Evolutionary conservation across 1,140 invertebrate genomes (phyloP), one percentile per base, ranked within the genome.

Genomic region (Lucilia sericata): DNA sequence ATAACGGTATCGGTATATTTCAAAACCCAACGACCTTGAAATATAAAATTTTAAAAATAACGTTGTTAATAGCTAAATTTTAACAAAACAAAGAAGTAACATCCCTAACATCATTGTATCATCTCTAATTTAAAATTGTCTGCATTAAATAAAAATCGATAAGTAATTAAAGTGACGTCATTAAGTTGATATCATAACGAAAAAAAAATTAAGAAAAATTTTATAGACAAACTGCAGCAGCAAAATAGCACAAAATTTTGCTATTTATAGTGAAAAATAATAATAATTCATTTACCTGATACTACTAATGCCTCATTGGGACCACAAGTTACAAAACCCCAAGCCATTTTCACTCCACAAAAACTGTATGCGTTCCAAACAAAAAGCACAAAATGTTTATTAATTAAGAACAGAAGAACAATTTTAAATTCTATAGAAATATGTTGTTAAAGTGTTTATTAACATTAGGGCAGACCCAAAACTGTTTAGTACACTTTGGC

Each of bases 221-320:
- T 70, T 25, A 70, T 70, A 65, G 8, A 65, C 14, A n/a, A n/a
- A 65, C n/a, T n/a, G n/a, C n/a, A n/a, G n/a, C n/a, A n/a, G n/a
- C n/a, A n/a, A n/a, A n/a, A n/a, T n/a, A 65, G 14, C 8, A 65
- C n/a, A 30, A 3, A 30, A 30, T 30, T 30, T 30, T 30, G 25
- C 3, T 30, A 30, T 30, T 30, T 30, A 30, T 30, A 30, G 25
- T 30, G 25, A 30, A 30, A 42, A 25, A 80, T 51, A 42, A 2
- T 17, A 42, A 21, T 80, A 47, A 17, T 19, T 12, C 14, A 34
- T 4, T 81, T 51, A 98, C 98, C 98, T 92, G 98, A 99, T 86
- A 99, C 97, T 36, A 99, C 97, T 82, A 99, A 93, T 42, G 98
- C 98, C 92, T 99, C 98, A 91, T 99, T 99, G 4, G 98, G 98